Evolutionary conservation across 2,888 invertebrate species (phyloP).

Genomic region (Auanema freiburgensis): DNA sequence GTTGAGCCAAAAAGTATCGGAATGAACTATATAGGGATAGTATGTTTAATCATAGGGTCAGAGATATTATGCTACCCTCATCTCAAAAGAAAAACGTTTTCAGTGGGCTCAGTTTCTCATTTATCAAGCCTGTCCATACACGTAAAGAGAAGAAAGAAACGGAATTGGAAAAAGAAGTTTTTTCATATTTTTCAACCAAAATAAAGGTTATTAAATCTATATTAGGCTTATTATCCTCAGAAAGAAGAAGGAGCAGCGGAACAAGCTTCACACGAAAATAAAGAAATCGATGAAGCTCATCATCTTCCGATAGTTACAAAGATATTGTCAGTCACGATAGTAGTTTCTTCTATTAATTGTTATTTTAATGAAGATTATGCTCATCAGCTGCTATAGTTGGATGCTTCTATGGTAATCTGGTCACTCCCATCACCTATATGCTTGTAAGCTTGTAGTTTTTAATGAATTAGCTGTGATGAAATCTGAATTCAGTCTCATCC

Average conservation of each 20-base stretch:
- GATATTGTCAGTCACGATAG: conserved; percentile 11
- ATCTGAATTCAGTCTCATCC: neutral
- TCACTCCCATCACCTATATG: conserved; percentile 67
- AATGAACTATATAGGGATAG: conserved; percentile 43
- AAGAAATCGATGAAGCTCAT: neutral
- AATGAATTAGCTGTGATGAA: neutral
- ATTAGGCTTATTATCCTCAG: neutral
- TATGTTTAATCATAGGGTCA: conserved; percentile 41
- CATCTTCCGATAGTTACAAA: conserved; percentile 5
- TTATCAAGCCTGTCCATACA: neutral
- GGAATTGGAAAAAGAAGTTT: neutral
- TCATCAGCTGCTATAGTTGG: conserved; percentile 65
- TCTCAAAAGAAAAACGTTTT: conserved; percentile 1
- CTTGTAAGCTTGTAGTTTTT: conserved; percentile 22
- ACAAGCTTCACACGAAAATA: neutral
- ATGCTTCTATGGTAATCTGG: conserved; percentile 66
- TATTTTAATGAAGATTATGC: conserved; percentile 62
- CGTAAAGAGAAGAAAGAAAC: too few relatives aligned
- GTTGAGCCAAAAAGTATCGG: conserved; percentile 30
- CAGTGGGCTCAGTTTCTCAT: neutral
- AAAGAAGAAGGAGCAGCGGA: conserved; percentile 14
- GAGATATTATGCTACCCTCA: neutral
- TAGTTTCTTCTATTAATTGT: neutral
- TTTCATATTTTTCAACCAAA: neutral
- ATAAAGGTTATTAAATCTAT: neutral